phyloP scores from a whole-genome alignment of 2,888 invertebrate species.

The Caenorhabditis drosophilae region DNA sequence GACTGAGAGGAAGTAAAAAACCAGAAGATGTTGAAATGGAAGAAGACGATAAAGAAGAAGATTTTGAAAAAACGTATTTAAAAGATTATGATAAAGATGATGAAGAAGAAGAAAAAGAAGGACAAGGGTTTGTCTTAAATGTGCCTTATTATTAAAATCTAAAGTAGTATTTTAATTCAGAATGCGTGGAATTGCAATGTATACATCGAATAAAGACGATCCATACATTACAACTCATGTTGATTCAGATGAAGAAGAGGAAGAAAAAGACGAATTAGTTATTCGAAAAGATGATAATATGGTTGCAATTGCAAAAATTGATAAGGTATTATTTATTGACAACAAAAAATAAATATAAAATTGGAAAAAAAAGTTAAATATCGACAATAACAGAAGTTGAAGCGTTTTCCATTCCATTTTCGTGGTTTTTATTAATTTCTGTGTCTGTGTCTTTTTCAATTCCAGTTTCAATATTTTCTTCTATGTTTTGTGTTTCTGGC shows the following conservation, averaged over 20 bases:
- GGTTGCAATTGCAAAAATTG: conserved; percentile 81
- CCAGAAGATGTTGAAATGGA: conserved; percentile 18
- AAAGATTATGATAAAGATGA: conserved; percentile 40
- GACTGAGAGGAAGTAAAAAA: background rate
- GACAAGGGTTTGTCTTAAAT: conserved; percentile 4
- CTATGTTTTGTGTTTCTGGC: no score
- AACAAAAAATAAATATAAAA: no score
- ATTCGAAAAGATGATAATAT: conserved; percentile 89
- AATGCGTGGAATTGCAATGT: conserved; percentile 63
- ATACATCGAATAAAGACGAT: conserved; percentile 56
- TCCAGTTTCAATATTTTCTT: no score
- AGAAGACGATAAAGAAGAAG: conserved; percentile 26
- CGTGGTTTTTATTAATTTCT: no score
- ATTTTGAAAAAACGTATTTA: conserved; percentile 44
- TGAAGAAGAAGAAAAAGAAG: conserved; percentile 7
- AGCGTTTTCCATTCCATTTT: no score
- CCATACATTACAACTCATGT: conserved; percentile 61
- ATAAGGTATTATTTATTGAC: no score
- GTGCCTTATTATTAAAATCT: background rate
- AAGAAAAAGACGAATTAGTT: conserved; percentile 80
- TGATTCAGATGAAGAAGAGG: conserved; percentile 60
- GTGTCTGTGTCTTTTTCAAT: no score
- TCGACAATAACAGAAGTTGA: no score
- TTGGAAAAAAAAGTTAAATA: no score
- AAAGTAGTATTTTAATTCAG: conserved; percentile 7